Percentiles rank a stretch among this genome's conserved stretches.
Conservation (phyloP, 2,113 vertebrate genomes). For the Saguinus midas region DNA sequence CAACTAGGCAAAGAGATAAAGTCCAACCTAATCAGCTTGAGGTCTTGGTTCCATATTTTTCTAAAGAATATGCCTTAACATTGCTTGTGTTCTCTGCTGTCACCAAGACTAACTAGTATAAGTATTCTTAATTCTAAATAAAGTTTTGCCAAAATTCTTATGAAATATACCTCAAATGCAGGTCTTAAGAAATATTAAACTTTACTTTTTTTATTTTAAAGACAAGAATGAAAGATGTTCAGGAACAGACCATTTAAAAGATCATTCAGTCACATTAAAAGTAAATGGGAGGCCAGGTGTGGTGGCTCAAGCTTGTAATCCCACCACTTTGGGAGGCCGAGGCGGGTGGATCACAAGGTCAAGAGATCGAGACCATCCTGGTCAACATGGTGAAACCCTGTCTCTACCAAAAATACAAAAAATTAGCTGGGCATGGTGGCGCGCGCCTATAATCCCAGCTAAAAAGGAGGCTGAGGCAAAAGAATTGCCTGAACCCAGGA, state of each 20-base stretch:
- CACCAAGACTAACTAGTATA: neutral
- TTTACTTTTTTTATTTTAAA: neutral
- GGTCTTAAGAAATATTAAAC: neutral
- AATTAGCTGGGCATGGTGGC: too few species aligned
- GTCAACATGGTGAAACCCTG: too few species aligned
- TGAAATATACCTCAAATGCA: neutral
- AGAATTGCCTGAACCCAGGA: too few species aligned
- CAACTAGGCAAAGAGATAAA: conserved; percentile 7
- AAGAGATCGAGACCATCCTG: too few species aligned
- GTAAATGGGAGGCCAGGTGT: neutral
- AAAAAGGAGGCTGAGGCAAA: too few species aligned
- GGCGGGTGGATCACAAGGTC: too few species aligned
- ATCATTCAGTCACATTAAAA: neutral
- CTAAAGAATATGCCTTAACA: neutral
- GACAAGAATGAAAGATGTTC: neutral
- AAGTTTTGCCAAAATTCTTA: conserved; percentile 21
- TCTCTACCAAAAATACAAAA: too few species aligned
- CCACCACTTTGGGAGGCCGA: too few species aligned
- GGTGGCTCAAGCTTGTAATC: too few species aligned
- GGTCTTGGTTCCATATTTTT: neutral
- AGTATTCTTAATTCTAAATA: conserved; percentile 30
- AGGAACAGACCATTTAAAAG: neutral
- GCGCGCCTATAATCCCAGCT: too few species aligned
- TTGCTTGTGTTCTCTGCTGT: neutral
- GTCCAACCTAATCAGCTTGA: neutral